Evolutionary conservation across 2,113 vertebrate genomes (phyloP), one percentile per base, ranked within the genome.

Genomic region (Oncorhynchus keta): DNA sequence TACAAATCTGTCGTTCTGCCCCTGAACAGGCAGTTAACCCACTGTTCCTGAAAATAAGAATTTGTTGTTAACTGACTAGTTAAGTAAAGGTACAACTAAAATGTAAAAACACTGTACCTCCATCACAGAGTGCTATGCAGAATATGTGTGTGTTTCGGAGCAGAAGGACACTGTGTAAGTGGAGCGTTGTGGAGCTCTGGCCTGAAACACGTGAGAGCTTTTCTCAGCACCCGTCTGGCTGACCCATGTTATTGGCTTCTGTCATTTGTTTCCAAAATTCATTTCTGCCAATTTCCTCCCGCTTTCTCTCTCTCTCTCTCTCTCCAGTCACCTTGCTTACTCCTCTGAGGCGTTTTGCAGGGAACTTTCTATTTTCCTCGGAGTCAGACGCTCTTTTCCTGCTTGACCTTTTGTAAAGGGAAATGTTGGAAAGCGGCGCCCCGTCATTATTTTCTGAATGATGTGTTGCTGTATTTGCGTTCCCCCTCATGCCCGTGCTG

Each of bases 231-330:
- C 64, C 16, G 35, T 69, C 61, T 32, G 39, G 59, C 64, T 18
- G 59, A 74, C 64, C 66, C 35, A 70, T 70, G 76, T 80, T 76
- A 64, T 72, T 68, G 62, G 55, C 57, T 77, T 62, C 49, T 73
- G 66, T 32, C 30, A 66, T 72, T 64, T 70, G 45, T 75, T 75
- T 76, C 73, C 78, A 76, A 70, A 80, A 76, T 13, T 75, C 20
- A 59, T 68, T 70, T 39, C 55, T 48, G 68, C 48, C 75, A 65
- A 70, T 76, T 77, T 57, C 69, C 61, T 75, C 30, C 16, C 45
- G 51, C 24, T 30, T 16, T 24, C n/a, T 45, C 67, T 26, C 26
- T 68, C n/a, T 45, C 67, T 26, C 26, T 68, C 66, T 69, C 68
- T n/a, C 32, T 70, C 9, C 32, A 7, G n/a, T 49, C n/a, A 4